phyloP scores from a whole-genome alignment of 2,888 invertebrate species.

The Drosophila greeni region DNA sequence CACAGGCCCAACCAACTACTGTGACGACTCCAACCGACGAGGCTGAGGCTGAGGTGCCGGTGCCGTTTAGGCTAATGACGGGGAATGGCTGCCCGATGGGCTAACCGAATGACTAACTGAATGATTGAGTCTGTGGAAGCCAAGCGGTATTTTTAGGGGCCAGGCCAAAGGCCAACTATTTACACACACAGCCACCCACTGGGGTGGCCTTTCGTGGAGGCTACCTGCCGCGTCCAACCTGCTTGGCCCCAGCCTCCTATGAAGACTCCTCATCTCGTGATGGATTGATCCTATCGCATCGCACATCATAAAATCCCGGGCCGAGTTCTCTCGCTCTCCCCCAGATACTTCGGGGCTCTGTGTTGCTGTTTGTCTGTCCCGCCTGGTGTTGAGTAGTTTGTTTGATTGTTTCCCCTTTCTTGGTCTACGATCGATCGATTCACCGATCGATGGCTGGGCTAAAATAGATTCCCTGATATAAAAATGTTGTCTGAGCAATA shows the following conservation, averaged over 20 bases:
- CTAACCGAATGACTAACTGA: conserved; percentile 38
- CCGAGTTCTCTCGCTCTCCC: conserved; percentile 13
- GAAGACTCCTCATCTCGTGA: conserved; percentile 52
- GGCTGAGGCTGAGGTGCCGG: conserved; percentile 52
- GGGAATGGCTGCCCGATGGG: conserved; percentile 34
- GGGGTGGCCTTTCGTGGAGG: conserved; percentile 57
- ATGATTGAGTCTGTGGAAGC: conserved; percentile 47
- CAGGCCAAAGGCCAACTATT: conserved; percentile 68
- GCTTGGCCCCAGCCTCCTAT: conserved; percentile 24
- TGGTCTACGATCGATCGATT: conserved; percentile 34
- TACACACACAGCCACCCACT: conserved; percentile 74
- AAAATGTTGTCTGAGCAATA: conserved; percentile 56
- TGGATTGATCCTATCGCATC: conserved; percentile 76
- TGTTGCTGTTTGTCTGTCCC: conserved; percentile 45
- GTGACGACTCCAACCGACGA: conserved; percentile 42
- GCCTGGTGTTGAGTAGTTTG: conserved; percentile 69
- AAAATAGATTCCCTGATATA: conserved; percentile 40
- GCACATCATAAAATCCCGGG: conserved; percentile 73
- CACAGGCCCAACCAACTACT: conserved; percentile 53
- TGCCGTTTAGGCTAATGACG: conserved; percentile 68
- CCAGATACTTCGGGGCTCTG: conserved; percentile 11
- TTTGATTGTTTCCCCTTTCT: conserved; percentile 63
- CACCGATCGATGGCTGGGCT: conserved; percentile 45
- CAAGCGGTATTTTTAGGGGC: conserved; percentile 71
- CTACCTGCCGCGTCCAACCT: conserved; percentile 67